A percentile compares a stretch with the other conserved stretches of the same genome.
Conservation (phyloP, 2,888 invertebrate species). For the Margaritifera margaritifera region DNA sequence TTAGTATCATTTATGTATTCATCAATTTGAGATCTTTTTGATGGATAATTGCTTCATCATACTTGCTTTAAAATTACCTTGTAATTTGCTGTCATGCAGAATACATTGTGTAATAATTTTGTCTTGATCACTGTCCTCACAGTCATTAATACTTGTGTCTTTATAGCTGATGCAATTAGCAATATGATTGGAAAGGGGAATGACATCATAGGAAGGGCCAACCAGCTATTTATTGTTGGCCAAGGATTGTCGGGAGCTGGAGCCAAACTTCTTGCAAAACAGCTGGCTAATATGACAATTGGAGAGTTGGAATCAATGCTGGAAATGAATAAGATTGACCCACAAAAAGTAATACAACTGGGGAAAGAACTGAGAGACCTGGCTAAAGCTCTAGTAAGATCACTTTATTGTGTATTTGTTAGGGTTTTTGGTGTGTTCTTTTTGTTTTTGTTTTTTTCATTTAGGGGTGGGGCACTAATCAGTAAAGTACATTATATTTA, state of each 20-base stretch:
- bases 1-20: too few species aligned
- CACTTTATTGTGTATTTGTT: not conserved
- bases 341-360: conserved; percentile 37
- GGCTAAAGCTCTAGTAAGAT: conserved; percentile 47
- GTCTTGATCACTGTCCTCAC: too few species aligned
- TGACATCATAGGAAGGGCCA: conserved; percentile 32
- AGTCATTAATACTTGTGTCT: not conserved
- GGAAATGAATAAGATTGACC: conserved; percentile 49
- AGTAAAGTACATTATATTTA: too few species aligned
- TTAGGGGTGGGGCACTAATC: too few species aligned
- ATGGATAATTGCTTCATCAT: too few species aligned
- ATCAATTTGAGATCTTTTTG: too few species aligned
- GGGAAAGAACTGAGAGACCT: conserved; percentile 47
- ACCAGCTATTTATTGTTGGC: conserved; percentile 48
- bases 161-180: conserved; percentile 33
- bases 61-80: too few species aligned
- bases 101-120: too few species aligned
- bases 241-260: conserved; percentile 48
- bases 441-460: too few species aligned
- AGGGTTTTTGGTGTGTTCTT: too few species aligned
- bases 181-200: conserved; percentile 29
- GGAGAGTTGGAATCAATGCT: conserved; percentile 51
- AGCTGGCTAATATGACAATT: conserved; percentile 55
- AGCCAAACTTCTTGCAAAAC: conserved; percentile 38
- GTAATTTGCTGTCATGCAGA: too few species aligned